Evolutionary conservation across 2,888 invertebrate species (phyloP).

Genomic region (Phyllotreta striolata): DNA sequence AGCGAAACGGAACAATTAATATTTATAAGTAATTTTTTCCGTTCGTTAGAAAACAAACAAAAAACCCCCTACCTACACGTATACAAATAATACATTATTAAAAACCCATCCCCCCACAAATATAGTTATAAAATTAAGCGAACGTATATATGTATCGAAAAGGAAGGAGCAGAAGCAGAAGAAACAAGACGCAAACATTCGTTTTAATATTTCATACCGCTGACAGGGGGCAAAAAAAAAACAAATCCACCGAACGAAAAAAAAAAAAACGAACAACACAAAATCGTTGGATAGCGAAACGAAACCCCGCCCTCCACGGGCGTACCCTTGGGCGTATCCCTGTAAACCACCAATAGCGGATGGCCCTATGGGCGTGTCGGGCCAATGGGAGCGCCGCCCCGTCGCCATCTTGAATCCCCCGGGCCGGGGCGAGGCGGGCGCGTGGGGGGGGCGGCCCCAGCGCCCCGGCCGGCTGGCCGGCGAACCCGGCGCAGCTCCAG

Average conservation of each 20-base stretch:
- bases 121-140: constrained; percentile 50
- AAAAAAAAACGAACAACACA: constrained; percentile 50
- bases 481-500: constrained; percentile 55
- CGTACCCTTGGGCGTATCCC: too few species aligned
- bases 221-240: constrained; percentile 51
- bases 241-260: constrained; percentile 46
- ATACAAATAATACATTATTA: constrained; percentile 43
- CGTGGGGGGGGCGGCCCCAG: constrained; percentile 52
- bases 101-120: constrained; percentile 47
- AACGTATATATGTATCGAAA: constrained; percentile 36
- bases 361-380: constrained; percentile 29
- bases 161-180: constrained; percentile 15
- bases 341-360: too few species aligned
- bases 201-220: constrained; percentile 58
- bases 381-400: constrained; percentile 49
- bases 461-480: constrained; percentile 51
- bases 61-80: constrained; percentile 16
- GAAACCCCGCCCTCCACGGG: too few species aligned
- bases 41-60: constrained; percentile 21
- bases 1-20: constrained; percentile 15
- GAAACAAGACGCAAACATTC: constrained; percentile 55
- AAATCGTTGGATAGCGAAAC: too few species aligned
- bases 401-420: constrained; percentile 55
- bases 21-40: constrained; percentile 21
- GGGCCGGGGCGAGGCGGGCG: constrained; percentile 45